Evolutionary conservation across 2,113 vertebrate genomes (phyloP).

Genomic region (Podarcis muralis): DNA sequence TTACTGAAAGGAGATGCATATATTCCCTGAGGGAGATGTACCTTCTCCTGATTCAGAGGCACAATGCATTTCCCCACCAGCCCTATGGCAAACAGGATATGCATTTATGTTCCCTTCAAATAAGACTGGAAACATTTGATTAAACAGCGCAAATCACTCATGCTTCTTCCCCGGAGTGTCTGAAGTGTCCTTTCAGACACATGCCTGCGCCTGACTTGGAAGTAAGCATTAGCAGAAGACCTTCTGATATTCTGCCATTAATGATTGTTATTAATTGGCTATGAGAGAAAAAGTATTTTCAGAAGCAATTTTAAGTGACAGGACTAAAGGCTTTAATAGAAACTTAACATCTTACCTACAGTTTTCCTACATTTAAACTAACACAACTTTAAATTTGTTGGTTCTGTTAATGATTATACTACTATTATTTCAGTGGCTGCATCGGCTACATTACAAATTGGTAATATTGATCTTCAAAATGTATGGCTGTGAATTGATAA

Average conservation of each 20-base stretch:
- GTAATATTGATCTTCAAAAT: neutral
- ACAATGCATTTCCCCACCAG: neutral
- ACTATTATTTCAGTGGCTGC: neutral
- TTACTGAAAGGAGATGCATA: neutral
- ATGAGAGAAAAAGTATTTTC: neutral
- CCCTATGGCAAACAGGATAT: neutral
- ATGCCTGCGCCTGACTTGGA: neutral
- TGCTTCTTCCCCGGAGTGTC: neutral
- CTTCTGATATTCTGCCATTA: neutral
- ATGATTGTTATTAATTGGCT: neutral
- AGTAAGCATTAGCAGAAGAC: neutral
- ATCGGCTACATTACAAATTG: neutral
- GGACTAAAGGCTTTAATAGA: neutral
- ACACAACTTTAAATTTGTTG: neutral
- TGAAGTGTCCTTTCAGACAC: neutral
- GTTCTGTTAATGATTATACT: neutral
- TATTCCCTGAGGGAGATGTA: neutral
- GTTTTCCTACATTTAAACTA: neutral
- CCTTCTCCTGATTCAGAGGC: neutral
- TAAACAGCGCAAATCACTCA: neutral
- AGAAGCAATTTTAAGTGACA: neutral
- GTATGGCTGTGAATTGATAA: neutral
- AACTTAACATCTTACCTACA: neutral
- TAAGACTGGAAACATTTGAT: neutral
- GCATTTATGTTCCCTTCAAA: neutral